Conservation (phyloP, 2,888 invertebrate genomes). For the Polydrusus pterygomalis region DNA sequence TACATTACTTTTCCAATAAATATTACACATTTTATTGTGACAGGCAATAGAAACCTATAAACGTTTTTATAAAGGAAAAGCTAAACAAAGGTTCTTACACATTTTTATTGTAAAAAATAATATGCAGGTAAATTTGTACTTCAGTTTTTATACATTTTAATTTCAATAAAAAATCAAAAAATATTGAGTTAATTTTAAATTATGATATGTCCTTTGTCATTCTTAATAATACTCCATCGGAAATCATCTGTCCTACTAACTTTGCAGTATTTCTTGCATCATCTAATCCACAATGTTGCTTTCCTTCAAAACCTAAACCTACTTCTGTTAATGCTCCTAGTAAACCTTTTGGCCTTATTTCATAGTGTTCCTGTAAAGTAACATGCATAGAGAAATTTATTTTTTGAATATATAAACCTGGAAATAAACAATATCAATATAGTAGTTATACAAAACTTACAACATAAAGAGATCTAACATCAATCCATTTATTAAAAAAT, state of each 20-base stretch:
- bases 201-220: slow-evolving; percentile 64
- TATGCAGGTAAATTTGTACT: background rate
- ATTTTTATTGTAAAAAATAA: slow-evolving; percentile 6
- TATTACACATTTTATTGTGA: too few relatives aligned
- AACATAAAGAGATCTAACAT: slow-evolving; percentile 74
- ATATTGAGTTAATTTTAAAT: background rate
- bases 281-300: slow-evolving; percentile 77
- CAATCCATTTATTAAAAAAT: slow-evolving; percentile 77
- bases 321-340: slow-evolving; percentile 76
- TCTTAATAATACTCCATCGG: slow-evolving; percentile 75
- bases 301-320: slow-evolving; percentile 76
- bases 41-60: too few relatives aligned
- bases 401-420: too few relatives aligned
- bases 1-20: too few relatives aligned
- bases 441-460: slow-evolving; percentile 59
- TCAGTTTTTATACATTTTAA: slow-evolving; percentile 6
- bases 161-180: slow-evolving; percentile 20
- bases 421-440: too few relatives aligned
- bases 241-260: slow-evolving; percentile 75
- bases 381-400: background rate
- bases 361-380: slow-evolving; percentile 73
- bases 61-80: too few relatives aligned
- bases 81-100: background rate
- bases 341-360: slow-evolving; percentile 74
- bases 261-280: slow-evolving; percentile 78